Evolutionary conservation across 2,797 vertebrate species (phyloP), one percentile per base, ranked within the genome.

Genomic region (Loris lydekkerianus): DNA sequence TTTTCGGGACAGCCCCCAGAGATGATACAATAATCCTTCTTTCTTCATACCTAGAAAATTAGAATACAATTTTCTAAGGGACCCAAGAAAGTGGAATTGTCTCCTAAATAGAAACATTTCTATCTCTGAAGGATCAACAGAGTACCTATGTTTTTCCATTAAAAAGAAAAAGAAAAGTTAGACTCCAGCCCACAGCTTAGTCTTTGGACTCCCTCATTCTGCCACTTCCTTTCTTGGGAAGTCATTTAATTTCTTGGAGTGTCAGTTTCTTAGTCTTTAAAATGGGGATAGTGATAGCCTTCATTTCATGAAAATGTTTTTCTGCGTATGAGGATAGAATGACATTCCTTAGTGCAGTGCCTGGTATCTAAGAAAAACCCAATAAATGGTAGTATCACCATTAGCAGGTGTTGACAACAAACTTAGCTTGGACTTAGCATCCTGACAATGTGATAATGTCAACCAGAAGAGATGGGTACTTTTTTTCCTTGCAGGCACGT

Each of bases 31-130:
- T 67, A 56, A 34, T 40, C 40, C 53, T 92, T 75, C 23, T 70
- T 82, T 96, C 72, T 91, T 75, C n/a, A 70, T 34, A 69, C 23
- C 58, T 88, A 58, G 8, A 82, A 93, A 91, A 84, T 65, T 65
- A 67, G 40, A 83, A 76, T 11, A 10, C 40, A 81, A 61, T 58
- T 89, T 89, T 82, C 67, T 94, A 89, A 81, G 70, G 10, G 40
- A 61, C 10, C 37, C 6, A 78, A 61, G 82, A 78, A 72, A 84
- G 56, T 77, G 2, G 25, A 95, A 76, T 69, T 76, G 0, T 56
- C 67, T 91, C 43, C 76, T 84, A 37, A 87, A n/a, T 61, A 86
- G 76, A 90, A 94, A 53, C 25, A 69, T 67, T 49, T 91, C 3
- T 37, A 25, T 76, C 70, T 86, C 84, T 89, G 58, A 93, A 90